phyloP scores from a whole-genome alignment of 2,888 invertebrate species.

The Dascillus cervinus region DNA sequence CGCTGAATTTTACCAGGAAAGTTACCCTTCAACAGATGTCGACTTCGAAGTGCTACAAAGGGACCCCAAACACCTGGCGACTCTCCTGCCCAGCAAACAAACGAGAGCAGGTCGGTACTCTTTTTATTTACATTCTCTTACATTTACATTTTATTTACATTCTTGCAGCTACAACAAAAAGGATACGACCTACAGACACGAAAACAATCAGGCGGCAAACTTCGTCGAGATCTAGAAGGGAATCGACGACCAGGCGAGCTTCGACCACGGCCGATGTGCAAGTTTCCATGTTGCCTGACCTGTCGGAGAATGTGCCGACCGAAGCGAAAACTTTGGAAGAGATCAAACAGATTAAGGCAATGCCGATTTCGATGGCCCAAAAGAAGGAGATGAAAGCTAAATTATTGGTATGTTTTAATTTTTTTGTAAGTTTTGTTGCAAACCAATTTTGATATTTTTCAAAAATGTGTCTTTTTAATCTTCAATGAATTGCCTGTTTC shows the following conservation, averaged over 20 bases:
- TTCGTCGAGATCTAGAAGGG: slow-evolving; percentile 45
- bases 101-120: slow-evolving; percentile 51
- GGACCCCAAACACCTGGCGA: slow-evolving; percentile 68
- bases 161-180: slow-evolving; percentile 56
- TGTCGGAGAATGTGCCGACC: slow-evolving; percentile 75
- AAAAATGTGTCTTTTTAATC: too few relatives aligned
- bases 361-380: slow-evolving; percentile 77
- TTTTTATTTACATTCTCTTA: too few relatives aligned
- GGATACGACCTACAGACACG: slow-evolving; percentile 49
- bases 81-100: slow-evolving; percentile 72
- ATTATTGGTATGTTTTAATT: slow-evolving; percentile 69
- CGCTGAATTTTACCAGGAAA: slow-evolving; percentile 77
- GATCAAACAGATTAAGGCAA: slow-evolving; percentile 76
- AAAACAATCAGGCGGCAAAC: slow-evolving; percentile 55
- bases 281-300: slow-evolving; percentile 71
- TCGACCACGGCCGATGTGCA: slow-evolving; percentile 57
- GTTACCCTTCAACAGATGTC: slow-evolving; percentile 60
- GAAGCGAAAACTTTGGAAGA: slow-evolving; percentile 80
- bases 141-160: too few relatives aligned
- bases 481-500: too few relatives aligned
- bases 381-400: slow-evolving; percentile 72
- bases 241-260: slow-evolving; percentile 47
- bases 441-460: too few relatives aligned
- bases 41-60: slow-evolving; percentile 63
- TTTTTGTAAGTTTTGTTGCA: too few relatives aligned